Conservation (phyloP, 2,797 vertebrate genomes). For the Falco naumanni region DNA sequence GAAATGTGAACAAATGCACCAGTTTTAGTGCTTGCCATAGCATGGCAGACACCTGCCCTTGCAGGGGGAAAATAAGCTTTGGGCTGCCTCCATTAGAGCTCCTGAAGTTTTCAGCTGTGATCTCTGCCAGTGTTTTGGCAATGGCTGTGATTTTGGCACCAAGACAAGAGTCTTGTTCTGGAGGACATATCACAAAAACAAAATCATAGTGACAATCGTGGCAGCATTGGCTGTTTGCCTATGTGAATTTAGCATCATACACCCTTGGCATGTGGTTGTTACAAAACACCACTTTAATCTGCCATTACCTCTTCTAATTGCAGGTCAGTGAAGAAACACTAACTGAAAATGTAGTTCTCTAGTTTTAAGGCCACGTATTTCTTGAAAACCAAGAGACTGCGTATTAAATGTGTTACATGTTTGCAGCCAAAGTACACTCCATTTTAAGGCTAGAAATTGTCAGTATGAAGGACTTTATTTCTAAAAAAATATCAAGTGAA, state of each 20-base stretch:
- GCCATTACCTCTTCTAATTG: background rate
- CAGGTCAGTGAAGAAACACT: background rate
- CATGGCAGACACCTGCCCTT: background rate
- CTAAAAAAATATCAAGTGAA: background rate
- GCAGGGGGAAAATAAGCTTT: background rate
- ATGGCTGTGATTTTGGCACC: background rate
- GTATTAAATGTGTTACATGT: background rate
- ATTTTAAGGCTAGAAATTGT: background rate
- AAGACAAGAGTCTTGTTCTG: background rate
- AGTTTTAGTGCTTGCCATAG: background rate
- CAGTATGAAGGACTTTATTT: background rate
- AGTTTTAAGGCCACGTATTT: background rate
- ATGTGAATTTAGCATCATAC: background rate
- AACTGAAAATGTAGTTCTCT: background rate
- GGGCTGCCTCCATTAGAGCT: background rate
- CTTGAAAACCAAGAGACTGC: background rate
- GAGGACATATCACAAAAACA: background rate
- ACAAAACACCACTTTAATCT: background rate
- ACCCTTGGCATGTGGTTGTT: background rate
- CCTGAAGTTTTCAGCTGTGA: background rate
- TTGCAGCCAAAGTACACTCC: background rate
- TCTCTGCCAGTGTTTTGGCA: background rate
- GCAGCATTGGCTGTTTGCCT: background rate
- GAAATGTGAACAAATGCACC: background rate
- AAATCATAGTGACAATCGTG: conserved; percentile 13